phyloP scores from a whole-genome alignment of 92 coral and sea anemone genomes.

The Epizoanthus ramosus region DNA sequence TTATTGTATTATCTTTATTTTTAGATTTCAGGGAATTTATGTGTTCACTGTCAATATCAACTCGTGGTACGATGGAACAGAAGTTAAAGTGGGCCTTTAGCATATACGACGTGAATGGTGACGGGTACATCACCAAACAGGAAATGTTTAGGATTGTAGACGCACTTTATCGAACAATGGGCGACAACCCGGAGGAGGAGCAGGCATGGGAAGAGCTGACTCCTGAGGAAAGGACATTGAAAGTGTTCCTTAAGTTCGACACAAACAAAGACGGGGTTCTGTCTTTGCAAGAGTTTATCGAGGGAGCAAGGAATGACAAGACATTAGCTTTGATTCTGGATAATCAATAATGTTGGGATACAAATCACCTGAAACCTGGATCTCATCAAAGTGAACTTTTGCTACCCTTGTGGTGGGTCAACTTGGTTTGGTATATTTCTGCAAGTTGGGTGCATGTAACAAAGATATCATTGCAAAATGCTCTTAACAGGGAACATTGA shows the following conservation, averaged over 20 bases:
- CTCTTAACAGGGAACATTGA: too few relatives aligned
- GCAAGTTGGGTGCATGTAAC: too few relatives aligned
- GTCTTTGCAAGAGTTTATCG: slow-evolving; percentile 88
- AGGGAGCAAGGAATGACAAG: slow-evolving; percentile 93
- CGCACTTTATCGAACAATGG: slow-evolving; percentile 86
- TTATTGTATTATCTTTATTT: not conserved
- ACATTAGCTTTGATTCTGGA: slow-evolving; percentile 89
- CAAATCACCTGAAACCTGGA: too few relatives aligned
- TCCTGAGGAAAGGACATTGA: slow-evolving; percentile 91
- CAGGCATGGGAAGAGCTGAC: slow-evolving; percentile 89
- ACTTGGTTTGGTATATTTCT: too few relatives aligned
- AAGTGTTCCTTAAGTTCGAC: slow-evolving; percentile 87
- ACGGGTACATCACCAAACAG: slow-evolving; percentile 91
- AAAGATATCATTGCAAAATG: too few relatives aligned
- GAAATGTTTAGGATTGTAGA: slow-evolving; percentile 97
- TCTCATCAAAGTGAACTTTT: too few relatives aligned
- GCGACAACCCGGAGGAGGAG: slow-evolving; percentile 72
- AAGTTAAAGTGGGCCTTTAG: slow-evolving; percentile 95
- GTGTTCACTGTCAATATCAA: slow-evolving; percentile 95
- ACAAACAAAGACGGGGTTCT: slow-evolving; percentile 92
- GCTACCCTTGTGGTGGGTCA: too few relatives aligned
- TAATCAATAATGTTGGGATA: slow-evolving; percentile 9
- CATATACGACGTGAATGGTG: slow-evolving; percentile 95
- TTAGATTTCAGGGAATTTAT: slow-evolving; percentile 96
- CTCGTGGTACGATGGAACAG: slow-evolving; percentile 98